Evolutionary conservation across 2,888 invertebrate species (phyloP), one percentile per base, ranked within the genome.

Genomic region (Dynastes hyllus): DNA sequence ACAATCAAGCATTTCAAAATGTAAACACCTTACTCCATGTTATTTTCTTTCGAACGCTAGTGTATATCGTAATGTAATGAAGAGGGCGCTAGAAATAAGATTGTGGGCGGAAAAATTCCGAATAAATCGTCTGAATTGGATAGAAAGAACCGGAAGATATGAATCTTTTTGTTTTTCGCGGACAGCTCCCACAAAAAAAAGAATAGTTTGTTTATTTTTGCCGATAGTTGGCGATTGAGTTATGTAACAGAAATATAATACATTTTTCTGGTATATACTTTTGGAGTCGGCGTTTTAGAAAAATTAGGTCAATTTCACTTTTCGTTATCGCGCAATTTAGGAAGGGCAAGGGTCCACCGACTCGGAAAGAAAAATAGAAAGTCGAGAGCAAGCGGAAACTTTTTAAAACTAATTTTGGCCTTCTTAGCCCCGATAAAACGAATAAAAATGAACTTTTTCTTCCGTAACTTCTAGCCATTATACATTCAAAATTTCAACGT

Each of bases 61-160:
- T 45, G 45, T 45, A 45, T 8, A 45, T 2, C 11, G 45, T 11
- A 45, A 45, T 45, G 11, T 45, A 22, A 55, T 55, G 55, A 55
- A 22, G 22, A 22, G 55, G 53, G 53, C n/a, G n/a, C 55, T 9
- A 8, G 6, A 45, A 45, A 45, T 45, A 45, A 45, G 45, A 45
- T 45, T 45, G 45, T 45, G 45, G 45, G 45, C 16, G 55, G n/a
- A 55, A n/a, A n/a, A 22, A 16, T 55, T 55, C 65, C 13, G 65
- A 29, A 37, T 66, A 51, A 51, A 53, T 51, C 70, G 51, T 16
- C 22, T 6, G 4, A 50, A 5, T 22, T 63, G 29, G 50, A 69
- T 51, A 16, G 16, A 16, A 66, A 32, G 51, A 61, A 45, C 45
- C 61, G 73, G 73, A 75, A 61, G 50, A 75, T 75, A 45, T 58